Conservation (phyloP, 2,113 vertebrate genomes). For the Scopus umbretta region DNA sequence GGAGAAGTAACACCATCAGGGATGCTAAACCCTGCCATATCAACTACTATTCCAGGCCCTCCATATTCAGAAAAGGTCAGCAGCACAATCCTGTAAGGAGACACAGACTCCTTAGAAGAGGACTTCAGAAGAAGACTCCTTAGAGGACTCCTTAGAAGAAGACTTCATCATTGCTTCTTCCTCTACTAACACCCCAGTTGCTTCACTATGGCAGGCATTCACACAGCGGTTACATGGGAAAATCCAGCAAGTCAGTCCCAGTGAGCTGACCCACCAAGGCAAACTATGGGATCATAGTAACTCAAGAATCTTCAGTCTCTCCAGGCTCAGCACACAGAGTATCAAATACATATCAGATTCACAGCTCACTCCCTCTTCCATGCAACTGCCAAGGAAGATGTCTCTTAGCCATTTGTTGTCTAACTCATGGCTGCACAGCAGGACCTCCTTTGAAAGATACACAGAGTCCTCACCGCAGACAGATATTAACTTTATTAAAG, state of each 20-base stretch:
- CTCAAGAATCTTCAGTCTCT: background rate
- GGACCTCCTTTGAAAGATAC: background rate
- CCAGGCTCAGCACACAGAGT: background rate
- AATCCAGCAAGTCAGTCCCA: background rate
- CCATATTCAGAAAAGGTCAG: background rate
- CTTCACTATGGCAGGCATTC: background rate
- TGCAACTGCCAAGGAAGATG: background rate
- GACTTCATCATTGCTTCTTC: background rate
- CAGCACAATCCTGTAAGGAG: background rate
- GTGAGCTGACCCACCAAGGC: background rate
- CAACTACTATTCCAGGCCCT: background rate
- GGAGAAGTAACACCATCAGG: background rate
- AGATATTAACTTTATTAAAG: background rate
- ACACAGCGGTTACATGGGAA: background rate
- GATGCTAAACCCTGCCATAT: background rate
- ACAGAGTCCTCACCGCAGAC: background rate
- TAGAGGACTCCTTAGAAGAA: background rate
- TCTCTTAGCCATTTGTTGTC: background rate
- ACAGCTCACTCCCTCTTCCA: background rate
- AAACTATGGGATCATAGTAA: background rate
- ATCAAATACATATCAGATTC: background rate
- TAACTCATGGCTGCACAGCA: background rate
- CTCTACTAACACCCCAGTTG: background rate
- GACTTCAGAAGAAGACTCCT: background rate
- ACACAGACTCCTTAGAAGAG: background rate